Evolutionary conservation across 2,888 invertebrate genomes (phyloP).

Genomic region (Rugalucina vietnamica): DNA sequence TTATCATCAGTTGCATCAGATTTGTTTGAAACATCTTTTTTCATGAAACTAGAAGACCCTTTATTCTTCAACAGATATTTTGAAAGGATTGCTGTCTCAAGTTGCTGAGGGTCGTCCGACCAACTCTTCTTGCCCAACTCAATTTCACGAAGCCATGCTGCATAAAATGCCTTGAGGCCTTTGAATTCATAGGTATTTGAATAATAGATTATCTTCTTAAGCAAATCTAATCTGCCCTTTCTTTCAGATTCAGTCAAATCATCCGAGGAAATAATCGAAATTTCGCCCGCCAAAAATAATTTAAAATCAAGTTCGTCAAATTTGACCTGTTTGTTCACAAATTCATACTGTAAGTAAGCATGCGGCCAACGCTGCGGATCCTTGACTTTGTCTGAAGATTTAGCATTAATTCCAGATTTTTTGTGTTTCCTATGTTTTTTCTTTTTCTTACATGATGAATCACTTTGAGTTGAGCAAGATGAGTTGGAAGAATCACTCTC

Average conservation of each 20-base stretch:
- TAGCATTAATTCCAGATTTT: constrained; percentile 7
- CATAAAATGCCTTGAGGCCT: constrained; percentile 12
- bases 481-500: not conserved
- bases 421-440: not conserved
- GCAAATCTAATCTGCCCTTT: not conserved
- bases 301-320: constrained; percentile 15
- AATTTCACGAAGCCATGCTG: constrained; percentile 11
- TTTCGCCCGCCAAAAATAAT: constrained; percentile 1
- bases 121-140: constrained; percentile 5
- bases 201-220: constrained; percentile 2
- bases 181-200: no score
- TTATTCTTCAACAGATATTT: not conserved
- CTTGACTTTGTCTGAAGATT: constrained; percentile 1
- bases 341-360: no score
- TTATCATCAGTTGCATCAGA: not conserved
- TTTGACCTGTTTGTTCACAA: not conserved
- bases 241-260: not conserved
- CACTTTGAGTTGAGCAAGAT: no score
- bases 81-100: not conserved
- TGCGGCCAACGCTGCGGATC: not conserved
- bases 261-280: not conserved
- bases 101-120: not conserved
- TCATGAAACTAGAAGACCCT: not conserved
- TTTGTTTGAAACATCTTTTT: not conserved
- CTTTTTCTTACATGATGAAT: not conserved